A percentile compares a stretch with the other conserved stretches of the same genome.
Evolutionary conservation across 2,888 invertebrate genomes (phyloP).

Genomic region (Chrysolina oricalcia): DNA sequence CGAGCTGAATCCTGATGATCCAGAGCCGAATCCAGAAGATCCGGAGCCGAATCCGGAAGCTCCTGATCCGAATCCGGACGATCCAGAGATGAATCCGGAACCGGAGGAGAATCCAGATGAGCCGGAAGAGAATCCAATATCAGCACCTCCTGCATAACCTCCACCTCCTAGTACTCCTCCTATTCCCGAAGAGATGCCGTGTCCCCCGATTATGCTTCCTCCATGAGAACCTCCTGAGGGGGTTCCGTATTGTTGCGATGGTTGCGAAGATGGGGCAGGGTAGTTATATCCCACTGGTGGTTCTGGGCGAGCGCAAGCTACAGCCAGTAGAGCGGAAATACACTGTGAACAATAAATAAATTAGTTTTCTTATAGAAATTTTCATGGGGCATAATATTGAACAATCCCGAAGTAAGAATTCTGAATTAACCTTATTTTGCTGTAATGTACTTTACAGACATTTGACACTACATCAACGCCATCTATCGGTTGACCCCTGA

Average conservation of each 20-base stretch:
- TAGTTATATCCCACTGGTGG: constrained; percentile 76
- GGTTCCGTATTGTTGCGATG: constrained; percentile 69
- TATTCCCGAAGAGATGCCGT: constrained; percentile 17
- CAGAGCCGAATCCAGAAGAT: constrained; percentile 9
- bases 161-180: constrained; percentile 23
- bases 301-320: constrained; percentile 78
- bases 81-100: background rate
- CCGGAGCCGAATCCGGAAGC: constrained; percentile 13
- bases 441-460: too few relatives aligned
- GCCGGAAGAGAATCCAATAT: constrained; percentile 5
- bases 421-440: too few relatives aligned
- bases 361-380: too few relatives aligned
- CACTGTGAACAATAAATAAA: constrained; percentile 57
- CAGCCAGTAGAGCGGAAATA: constrained; percentile 72
- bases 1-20: background rate
- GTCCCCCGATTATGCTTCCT: constrained; percentile 9
- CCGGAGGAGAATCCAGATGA: constrained; percentile 25
- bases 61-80: constrained; percentile 1
- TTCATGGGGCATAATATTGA: too few relatives aligned
- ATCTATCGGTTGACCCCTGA: too few relatives aligned
- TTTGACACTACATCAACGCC: too few relatives aligned
- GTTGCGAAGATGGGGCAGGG: constrained; percentile 54
- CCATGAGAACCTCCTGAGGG: constrained; percentile 65
- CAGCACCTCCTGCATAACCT: constrained; percentile 19
- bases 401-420: too few relatives aligned